Evolutionary conservation across 1,140 invertebrate genomes (phyloP).

Genomic region (Bombus sylvicola): DNA sequence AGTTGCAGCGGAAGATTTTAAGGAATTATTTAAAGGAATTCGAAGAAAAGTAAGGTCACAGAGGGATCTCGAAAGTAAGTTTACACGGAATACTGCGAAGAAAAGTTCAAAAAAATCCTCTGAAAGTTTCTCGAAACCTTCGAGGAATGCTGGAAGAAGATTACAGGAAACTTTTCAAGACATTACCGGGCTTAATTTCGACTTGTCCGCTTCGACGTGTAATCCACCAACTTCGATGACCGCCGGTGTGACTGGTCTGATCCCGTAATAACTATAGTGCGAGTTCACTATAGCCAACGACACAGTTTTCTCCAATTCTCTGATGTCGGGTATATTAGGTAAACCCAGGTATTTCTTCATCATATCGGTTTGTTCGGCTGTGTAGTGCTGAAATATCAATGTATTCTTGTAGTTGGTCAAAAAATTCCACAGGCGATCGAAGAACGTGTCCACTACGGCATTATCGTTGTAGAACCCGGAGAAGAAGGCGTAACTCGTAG

Average conservation of each 20-base stretch:
- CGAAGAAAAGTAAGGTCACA: not conserved
- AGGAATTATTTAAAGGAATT: slow-evolving; percentile 76
- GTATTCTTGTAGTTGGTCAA: slow-evolving; percentile 49
- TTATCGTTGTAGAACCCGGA: slow-evolving; percentile 84
- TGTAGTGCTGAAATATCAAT: slow-evolving; percentile 60
- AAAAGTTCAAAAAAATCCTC: not conserved
- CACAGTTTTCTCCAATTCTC: slow-evolving; percentile 80
- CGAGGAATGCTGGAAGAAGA: not conserved
- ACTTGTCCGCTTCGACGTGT: slow-evolving; percentile 74
- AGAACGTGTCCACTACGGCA: slow-evolving; percentile 84
- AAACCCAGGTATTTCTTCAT: slow-evolving; percentile 78
- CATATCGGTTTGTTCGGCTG: slow-evolving; percentile 66
- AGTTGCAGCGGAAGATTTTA: slow-evolving; percentile 80
- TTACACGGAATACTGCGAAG: not conserved
- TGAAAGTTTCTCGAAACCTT: not conserved
- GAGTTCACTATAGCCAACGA: slow-evolving; percentile 84
- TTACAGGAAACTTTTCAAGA: not conserved
- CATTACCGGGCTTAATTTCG: slow-evolving; percentile 55
- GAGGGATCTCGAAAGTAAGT: not conserved
- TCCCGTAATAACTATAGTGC: slow-evolving; percentile 82
- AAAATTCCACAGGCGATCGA: slow-evolving; percentile 84
- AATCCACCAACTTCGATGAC: slow-evolving; percentile 85
- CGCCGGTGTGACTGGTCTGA: slow-evolving; percentile 80
- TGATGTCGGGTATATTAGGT: slow-evolving; percentile 70
- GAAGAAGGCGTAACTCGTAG: slow-evolving; percentile 84